Percentiles rank a stretch among this genome's conserved stretches.
phyloP scores from a whole-genome alignment of 2,797 vertebrate species.

The Paedocypris micromegethes region DNA sequence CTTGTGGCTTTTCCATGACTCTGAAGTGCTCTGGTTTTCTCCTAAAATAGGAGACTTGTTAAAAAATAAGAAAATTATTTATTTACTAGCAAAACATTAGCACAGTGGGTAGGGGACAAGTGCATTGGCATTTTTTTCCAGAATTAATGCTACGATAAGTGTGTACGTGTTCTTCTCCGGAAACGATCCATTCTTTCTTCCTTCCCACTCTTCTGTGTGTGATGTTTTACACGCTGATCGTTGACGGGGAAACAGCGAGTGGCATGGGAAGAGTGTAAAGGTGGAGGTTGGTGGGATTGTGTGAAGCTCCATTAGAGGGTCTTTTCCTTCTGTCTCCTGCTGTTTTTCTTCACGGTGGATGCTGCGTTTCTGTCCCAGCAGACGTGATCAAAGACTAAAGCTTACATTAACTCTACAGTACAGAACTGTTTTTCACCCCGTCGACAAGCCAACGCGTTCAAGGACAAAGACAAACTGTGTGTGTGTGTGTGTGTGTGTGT shows the following conservation, averaged over 20 bases:
- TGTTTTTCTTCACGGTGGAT: constrained; percentile 1
- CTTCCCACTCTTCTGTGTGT: constrained; percentile 16
- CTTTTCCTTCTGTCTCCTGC: neutral
- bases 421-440: neutral
- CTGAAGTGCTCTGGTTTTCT: too few species aligned
- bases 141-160: too few species aligned
- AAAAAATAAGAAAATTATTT: too few species aligned
- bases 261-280: constrained; percentile 28
- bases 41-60: too few species aligned
- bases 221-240: constrained; percentile 25
- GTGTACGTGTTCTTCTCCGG: constrained; percentile 17
- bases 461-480: neutral
- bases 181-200: constrained; percentile 31
- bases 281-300: constrained; percentile 31
- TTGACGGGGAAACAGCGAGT: constrained; percentile 24
- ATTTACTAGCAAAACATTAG: too few species aligned
- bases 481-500: too few species aligned
- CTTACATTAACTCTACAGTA: neutral
- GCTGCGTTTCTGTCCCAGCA: constrained; percentile 2
- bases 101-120: too few species aligned
- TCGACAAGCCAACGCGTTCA: neutral
- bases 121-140: too few species aligned
- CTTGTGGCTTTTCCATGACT: too few species aligned
- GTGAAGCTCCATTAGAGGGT: constrained; percentile 18
- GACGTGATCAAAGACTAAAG: constrained; percentile 15